Evolutionary conservation across 2,888 invertebrate species (phyloP).

Genomic region (Stenotaenia linearis): DNA sequence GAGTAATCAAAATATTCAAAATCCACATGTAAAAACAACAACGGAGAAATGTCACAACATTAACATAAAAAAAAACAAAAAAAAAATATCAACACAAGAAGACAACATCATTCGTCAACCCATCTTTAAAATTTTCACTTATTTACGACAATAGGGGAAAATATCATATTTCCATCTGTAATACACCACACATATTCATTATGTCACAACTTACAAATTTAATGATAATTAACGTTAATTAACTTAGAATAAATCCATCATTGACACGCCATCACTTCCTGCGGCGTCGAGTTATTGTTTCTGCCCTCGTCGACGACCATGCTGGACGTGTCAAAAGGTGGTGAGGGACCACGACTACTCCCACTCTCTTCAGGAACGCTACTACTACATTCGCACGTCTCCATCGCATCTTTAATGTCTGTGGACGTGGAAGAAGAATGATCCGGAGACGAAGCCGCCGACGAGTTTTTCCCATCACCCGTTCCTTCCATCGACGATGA

Average conservation of each 20-base stretch:
- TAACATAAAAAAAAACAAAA: not conserved
- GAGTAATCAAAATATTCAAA: not conserved
- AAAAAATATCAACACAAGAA: not conserved
- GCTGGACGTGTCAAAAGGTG: conserved; percentile 30
- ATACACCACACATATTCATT: not conserved
- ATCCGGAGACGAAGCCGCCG: conserved; percentile 30
- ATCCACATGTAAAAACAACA: not conserved
- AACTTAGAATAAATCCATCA: not conserved
- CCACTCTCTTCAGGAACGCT: conserved; percentile 37
- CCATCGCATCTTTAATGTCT: conserved; percentile 37
- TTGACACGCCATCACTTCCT: conserved; percentile 32
- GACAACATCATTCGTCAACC: not conserved
- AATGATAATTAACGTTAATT: not conserved
- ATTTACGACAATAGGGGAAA: not conserved
- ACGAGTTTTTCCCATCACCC: conserved; percentile 3
- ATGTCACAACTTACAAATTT: conserved; percentile 21
- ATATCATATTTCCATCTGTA: not conserved
- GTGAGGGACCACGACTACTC: conserved; percentile 28
- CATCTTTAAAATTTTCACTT: not conserved
- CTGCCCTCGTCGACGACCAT: conserved; percentile 33
- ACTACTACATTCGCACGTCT: conserved; percentile 38
- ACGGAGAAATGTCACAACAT: conserved; percentile 11
- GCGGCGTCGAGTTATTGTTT: conserved; percentile 11
- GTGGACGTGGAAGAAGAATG: conserved; percentile 35
- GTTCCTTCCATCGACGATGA: conserved; percentile 47